Percentiles rank a stretch among this genome's conserved stretches.
Conservation (phyloP, 1,140 invertebrate species). For the Ruditapes philippinarum region DNA sequence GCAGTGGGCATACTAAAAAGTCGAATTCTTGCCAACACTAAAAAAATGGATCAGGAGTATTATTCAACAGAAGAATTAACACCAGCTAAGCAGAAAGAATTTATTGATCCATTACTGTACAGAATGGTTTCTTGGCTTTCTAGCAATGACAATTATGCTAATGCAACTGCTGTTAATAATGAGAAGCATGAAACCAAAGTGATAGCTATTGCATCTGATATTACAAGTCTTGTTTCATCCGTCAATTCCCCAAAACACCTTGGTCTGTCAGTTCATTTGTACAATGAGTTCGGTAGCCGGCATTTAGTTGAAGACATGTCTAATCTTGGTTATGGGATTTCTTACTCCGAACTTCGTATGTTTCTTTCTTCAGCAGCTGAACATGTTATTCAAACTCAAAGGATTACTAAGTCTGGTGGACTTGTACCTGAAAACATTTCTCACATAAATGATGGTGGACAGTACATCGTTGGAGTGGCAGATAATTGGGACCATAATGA, state of each 20-base stretch:
- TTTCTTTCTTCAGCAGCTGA: constrained; percentile 14
- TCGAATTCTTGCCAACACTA: no score
- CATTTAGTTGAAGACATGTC: neutral
- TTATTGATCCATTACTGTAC: neutral
- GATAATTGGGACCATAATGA: constrained; percentile 61
- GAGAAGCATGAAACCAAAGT: neutral
- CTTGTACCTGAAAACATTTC: neutral
- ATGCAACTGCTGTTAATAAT: neutral
- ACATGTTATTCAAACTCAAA: neutral
- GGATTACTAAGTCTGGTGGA: neutral
- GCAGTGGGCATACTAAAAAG: no score
- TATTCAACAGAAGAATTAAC: no score
- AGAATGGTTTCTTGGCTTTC: neutral
- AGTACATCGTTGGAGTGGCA: constrained; percentile 7
- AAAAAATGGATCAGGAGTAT: no score
- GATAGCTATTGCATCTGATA: neutral
- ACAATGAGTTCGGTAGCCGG: constrained; percentile 7
- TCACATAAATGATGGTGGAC: neutral
- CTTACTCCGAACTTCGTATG: constrained; percentile 17
- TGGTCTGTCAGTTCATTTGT: neutral
- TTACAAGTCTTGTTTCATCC: constrained; percentile 2
- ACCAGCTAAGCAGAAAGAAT: no score
- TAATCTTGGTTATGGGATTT: neutral
- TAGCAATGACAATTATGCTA: neutral
- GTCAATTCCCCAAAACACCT: constrained; percentile 20